Percentiles rank a stretch among this genome's conserved stretches.
Evolutionary conservation across 2,888 invertebrate species (phyloP).

Genomic region (Coenonympha arcania): DNA sequence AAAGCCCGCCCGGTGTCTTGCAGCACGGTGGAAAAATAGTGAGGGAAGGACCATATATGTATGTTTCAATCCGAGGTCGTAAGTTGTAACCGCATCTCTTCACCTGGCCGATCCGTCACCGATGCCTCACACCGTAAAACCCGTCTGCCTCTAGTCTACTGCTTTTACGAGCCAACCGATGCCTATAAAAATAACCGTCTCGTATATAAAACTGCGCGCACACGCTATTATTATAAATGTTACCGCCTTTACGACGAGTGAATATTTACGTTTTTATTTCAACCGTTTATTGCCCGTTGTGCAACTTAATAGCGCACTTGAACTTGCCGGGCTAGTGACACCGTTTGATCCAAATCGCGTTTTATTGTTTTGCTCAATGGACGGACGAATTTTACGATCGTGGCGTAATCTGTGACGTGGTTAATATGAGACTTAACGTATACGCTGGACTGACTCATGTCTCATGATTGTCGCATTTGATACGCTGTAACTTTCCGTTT

Average conservation of each 20-base stretch:
- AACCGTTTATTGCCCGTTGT: constrained; percentile 66
- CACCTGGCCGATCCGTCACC: constrained; percentile 54
- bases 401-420: constrained; percentile 63
- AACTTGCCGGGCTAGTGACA: constrained; percentile 71
- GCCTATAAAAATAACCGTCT: constrained; percentile 67
- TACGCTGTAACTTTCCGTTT: constrained; percentile 56
- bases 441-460: constrained; percentile 48
- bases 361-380: constrained; percentile 71
- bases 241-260: constrained; percentile 44
- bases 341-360: constrained; percentile 68
- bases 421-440: constrained; percentile 52
- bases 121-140: constrained; percentile 51
- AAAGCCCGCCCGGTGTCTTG: no score
- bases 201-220: constrained; percentile 46
- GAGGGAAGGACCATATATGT: no score
- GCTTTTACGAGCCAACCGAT: constrained; percentile 63
- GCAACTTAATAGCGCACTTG: constrained; percentile 71
- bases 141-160: constrained; percentile 69
- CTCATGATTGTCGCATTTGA: no score
- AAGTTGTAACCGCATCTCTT: constrained; percentile 44
- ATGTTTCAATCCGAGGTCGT: constrained; percentile 32
- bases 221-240: constrained; percentile 50
- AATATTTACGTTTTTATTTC: constrained; percentile 64
- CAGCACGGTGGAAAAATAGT: no score
- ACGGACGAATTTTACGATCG: constrained; percentile 67